phyloP scores from a whole-genome alignment of 1,140 invertebrate species.

The Drosophila burlai region DNA sequence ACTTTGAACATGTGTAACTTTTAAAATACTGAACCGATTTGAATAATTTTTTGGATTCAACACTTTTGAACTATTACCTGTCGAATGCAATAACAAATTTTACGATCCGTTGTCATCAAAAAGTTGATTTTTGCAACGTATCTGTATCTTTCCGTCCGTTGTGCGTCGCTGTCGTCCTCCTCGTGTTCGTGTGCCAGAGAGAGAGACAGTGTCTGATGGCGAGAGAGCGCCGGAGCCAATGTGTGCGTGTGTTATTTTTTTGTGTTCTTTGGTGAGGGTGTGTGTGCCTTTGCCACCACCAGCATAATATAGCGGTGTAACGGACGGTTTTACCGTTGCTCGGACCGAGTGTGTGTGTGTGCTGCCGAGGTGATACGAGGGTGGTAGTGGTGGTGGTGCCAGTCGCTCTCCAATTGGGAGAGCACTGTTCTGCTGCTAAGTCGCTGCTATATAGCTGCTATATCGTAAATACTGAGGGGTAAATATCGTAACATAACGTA shows the following conservation, averaged over 20 bases:
- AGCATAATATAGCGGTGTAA: conserved; percentile 76
- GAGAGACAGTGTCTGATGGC: no score
- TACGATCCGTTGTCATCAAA: no score
- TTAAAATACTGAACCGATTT: no score
- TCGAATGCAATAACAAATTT: no score
- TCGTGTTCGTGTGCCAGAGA: conserved; percentile 37
- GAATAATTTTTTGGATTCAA: no score
- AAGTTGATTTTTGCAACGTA: no score
- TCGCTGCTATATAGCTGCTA: conserved; percentile 2
- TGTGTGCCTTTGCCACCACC: conserved; percentile 65
- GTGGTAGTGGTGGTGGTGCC: conserved; percentile 37
- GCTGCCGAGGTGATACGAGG: conserved; percentile 52
- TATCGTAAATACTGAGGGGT: conserved; percentile 54
- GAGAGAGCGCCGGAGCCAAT: conserved; percentile 24
- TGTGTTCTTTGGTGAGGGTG: conserved; percentile 11
- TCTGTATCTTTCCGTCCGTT: no score
- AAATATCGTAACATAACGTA: conserved; percentile 62
- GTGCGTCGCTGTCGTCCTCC: conserved; percentile 22
- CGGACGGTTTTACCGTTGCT: conserved; percentile 70
- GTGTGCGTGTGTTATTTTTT: conserved; percentile 1
- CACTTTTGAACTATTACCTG: no score
- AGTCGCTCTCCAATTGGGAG: conserved; percentile 69
- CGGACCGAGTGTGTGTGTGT: conserved; percentile 37
- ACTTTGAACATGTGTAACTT: no score
- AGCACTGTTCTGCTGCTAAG: conserved; percentile 19